A percentile compares a stretch with the other conserved stretches of the same genome.
These are phyloP conservation scores for Notocelia uddmanniana DNA, from an alignment of 2,888 invertebrate genomes.

Conservation along the genomic window DNA sequence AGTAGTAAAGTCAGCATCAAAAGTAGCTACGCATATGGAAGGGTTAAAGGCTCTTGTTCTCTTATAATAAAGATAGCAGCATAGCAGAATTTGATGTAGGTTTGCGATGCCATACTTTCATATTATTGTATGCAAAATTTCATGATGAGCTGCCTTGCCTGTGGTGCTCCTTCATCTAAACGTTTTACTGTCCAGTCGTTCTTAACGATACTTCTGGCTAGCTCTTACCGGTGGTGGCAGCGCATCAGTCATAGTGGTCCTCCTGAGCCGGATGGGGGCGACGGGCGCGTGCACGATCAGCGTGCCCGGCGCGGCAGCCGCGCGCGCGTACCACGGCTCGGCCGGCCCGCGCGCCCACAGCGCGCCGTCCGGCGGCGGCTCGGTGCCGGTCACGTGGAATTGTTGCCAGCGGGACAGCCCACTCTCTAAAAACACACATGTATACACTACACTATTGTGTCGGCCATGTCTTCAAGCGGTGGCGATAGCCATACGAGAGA, in stretches of 20 bases:
- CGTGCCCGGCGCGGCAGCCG: slow-evolving; percentile 62
- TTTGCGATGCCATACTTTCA: too few species aligned
- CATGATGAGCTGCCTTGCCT: too few species aligned
- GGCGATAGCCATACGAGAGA: too few species aligned
- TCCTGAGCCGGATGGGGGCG: slow-evolving; percentile 62
- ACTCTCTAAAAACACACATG: slow-evolving; percentile 64
- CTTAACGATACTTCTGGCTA: not conserved
- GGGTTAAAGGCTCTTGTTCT: too few species aligned
- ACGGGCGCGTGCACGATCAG: slow-evolving; percentile 74
- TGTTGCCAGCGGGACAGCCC: slow-evolving; percentile 78
- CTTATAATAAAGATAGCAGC: too few species aligned
- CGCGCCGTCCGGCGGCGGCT: slow-evolving; percentile 63
- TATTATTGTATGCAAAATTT: too few species aligned
- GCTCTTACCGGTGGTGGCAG: slow-evolving; percentile 66
- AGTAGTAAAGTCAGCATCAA: too few species aligned
- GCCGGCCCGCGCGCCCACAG: slow-evolving; percentile 70
- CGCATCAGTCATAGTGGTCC: slow-evolving; percentile 64
- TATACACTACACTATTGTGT: not conserved
- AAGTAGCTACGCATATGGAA: too few species aligned
- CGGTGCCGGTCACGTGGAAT: slow-evolving; percentile 70
- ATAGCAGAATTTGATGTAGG: too few species aligned
- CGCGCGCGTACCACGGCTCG: slow-evolving; percentile 75
- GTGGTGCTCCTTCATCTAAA: too few species aligned
- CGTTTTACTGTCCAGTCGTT: too few species aligned
- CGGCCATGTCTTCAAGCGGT: not conserved